A percentile compares a stretch with the other conserved stretches of the same genome.
Evolutionary conservation across 2,888 invertebrate species (phyloP).

Genomic region (Caradrina clavipalpis): DNA sequence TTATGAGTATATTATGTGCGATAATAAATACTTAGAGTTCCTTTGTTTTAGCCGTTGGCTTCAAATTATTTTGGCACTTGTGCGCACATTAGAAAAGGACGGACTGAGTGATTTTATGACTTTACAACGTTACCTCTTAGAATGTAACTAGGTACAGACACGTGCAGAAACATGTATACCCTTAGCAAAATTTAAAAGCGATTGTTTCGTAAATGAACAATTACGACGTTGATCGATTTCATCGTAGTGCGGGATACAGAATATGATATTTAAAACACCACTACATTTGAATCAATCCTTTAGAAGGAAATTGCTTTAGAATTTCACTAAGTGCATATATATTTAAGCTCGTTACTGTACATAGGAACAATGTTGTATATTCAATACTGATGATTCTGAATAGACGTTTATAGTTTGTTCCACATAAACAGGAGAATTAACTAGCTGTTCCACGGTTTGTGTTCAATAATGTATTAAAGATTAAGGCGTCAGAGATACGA

Average conservation of each 20-base stretch:
- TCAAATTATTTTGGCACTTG: slow-evolving; percentile 61
- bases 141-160: no score
- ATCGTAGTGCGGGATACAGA: no score
- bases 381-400: slow-evolving; percentile 3
- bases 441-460: slow-evolving; percentile 9
- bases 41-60: slow-evolving; percentile 69
- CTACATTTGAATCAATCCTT: no score
- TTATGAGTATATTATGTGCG: slow-evolving; percentile 76
- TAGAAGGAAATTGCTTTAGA: no score
- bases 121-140: slow-evolving; percentile 6
- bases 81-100: slow-evolving; percentile 34
- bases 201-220: no score
- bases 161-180: no score
- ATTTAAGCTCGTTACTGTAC: no score
- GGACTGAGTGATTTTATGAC: slow-evolving; percentile 42
- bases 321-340: no score
- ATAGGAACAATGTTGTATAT: slow-evolving; percentile 24
- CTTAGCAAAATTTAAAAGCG: no score
- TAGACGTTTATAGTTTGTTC: slow-evolving; percentile 32
- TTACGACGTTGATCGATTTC: no score
- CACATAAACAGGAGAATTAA: slow-evolving; percentile 5
- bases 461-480: slow-evolving; percentile 13
- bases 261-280: no score
- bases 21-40: slow-evolving; percentile 71
- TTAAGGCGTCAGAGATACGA: background rate